Evolutionary conservation across 2,888 invertebrate species (phyloP).

Genomic region (Cataglyphis altisquamis): DNA sequence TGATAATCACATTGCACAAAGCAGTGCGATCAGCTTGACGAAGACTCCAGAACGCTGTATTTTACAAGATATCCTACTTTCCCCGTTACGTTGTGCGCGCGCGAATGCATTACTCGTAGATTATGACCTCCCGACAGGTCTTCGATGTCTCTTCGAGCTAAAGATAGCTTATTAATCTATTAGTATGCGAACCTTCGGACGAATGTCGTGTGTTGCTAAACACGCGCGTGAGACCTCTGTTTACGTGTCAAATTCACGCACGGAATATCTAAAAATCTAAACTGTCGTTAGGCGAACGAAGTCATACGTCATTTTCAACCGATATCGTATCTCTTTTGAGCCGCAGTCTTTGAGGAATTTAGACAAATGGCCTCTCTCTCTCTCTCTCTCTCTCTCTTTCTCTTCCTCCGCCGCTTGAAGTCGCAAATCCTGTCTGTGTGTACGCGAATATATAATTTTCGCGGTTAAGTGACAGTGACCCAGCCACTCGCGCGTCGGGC

Average conservation of each 20-base stretch:
- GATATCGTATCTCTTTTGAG: slow-evolving; percentile 18
- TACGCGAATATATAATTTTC: slow-evolving; percentile 50
- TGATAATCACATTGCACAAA: neutral
- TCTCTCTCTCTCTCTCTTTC: neutral
- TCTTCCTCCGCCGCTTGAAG: neutral
- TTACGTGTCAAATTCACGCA: neutral
- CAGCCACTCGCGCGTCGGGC: slow-evolving; percentile 45
- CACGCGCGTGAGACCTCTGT: neutral
- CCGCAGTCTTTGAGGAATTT: slow-evolving; percentile 8
- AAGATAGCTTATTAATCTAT: slow-evolving; percentile 44
- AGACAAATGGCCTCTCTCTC: slow-evolving; percentile 19
- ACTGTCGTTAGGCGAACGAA: neutral
- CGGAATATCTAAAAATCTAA: slow-evolving; percentile 33
- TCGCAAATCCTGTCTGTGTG: neutral
- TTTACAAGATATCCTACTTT: slow-evolving; percentile 51
- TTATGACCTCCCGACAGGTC: slow-evolving; percentile 45
- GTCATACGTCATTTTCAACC: no score
- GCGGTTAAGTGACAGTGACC: slow-evolving; percentile 55
- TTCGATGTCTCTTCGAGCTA: slow-evolving; percentile 44
- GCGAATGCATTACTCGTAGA: slow-evolving; percentile 46
- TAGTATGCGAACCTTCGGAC: slow-evolving; percentile 42
- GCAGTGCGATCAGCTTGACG: neutral
- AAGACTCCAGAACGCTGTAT: slow-evolving; percentile 8
- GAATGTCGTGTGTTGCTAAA: slow-evolving; percentile 15
- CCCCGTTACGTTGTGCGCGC: slow-evolving; percentile 14